Evolutionary conservation across 2,888 invertebrate species (phyloP).

Genomic region (Branchinecta sandiegonensis): DNA sequence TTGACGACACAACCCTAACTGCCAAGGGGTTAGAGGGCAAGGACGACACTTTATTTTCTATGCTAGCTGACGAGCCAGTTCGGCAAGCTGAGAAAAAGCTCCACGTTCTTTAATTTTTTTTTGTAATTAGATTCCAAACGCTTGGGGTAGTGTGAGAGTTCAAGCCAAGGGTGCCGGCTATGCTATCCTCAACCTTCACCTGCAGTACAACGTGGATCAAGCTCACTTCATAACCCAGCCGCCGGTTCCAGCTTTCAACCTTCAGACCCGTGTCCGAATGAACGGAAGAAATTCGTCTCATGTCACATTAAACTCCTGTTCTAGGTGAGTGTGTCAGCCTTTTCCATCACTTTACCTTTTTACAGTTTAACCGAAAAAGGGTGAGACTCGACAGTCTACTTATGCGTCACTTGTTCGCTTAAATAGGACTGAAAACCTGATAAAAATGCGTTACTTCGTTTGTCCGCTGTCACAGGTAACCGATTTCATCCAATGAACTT

Average conservation of each 20-base stretch:
- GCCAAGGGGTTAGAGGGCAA: too few species aligned
- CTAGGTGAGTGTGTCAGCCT: constrained; percentile 44
- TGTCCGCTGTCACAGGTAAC: too few species aligned
- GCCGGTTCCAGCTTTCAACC: constrained; percentile 61
- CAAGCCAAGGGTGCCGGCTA: constrained; percentile 85
- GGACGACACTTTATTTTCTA: neutral
- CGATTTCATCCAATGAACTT: too few species aligned
- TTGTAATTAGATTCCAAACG: constrained; percentile 59
- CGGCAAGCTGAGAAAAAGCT: neutral
- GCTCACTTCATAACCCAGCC: constrained; percentile 68
- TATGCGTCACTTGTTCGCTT: too few species aligned
- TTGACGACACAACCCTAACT: too few species aligned
- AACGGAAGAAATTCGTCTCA: constrained; percentile 87
- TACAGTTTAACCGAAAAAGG: too few species aligned
- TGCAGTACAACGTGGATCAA: constrained; percentile 79
- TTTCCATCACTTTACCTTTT: too few species aligned
- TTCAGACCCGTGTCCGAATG: constrained; percentile 57
- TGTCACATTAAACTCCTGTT: constrained; percentile 69
- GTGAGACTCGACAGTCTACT: too few species aligned
- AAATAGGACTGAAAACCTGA: too few species aligned
- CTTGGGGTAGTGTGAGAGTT: constrained; percentile 87
- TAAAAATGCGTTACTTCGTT: too few species aligned
- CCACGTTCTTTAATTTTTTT: constrained; percentile 14
- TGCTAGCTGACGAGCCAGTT: neutral
- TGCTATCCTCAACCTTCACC: constrained; percentile 82